Base-by-base conservation (phyloP, 2,797 vertebrate genomes). In the Cottoperca gobio region DNA sequence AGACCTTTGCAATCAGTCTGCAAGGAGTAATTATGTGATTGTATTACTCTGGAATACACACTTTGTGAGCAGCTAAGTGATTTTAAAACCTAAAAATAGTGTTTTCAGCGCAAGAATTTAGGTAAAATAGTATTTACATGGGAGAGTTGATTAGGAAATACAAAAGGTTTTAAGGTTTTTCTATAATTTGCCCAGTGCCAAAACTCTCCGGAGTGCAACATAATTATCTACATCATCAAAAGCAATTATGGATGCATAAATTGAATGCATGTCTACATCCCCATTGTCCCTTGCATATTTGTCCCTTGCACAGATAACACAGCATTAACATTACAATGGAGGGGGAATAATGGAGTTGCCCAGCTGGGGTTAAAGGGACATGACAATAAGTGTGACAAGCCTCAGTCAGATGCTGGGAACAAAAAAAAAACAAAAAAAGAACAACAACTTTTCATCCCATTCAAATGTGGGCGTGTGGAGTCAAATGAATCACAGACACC, bases 151-250 rank as follows among this genome's bases (percentile, higher is more conserved):
- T 87, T 45, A 67, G 45, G 33, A 84, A 85, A 76, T 53, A 53
- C 37, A 75, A 81, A n/a, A 68, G 50, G 60, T 72, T 79, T 54
- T 35, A 54, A 86, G 64, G 63, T 60, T 87, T 82, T 76, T 72
- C 76, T 70, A 28, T 80, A 66, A 84, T 86, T 86, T 81, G 28
- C 53, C 48, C 11, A 0, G 54, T 77, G 70, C 60, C 78, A 76
- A 89, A 88, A 73, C 73, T 82, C 75, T 86, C 69, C 35, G 3
- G 83, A 90, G 81, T 89, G 69, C 87, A 83, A 91, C 89, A 92
- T 89, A 89, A 93, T 94, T 91, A 94, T 93, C 89, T 78, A 93
- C 93, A 91, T 92, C 91, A 94, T 93, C 92, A 93, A 93, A 93
- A 89, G 86, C 89, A 91, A 92, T 94, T 92, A 92, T 88, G 84